Conservation (phyloP, 2,888 invertebrate genomes). For the Cremastinae sp. region DNA sequence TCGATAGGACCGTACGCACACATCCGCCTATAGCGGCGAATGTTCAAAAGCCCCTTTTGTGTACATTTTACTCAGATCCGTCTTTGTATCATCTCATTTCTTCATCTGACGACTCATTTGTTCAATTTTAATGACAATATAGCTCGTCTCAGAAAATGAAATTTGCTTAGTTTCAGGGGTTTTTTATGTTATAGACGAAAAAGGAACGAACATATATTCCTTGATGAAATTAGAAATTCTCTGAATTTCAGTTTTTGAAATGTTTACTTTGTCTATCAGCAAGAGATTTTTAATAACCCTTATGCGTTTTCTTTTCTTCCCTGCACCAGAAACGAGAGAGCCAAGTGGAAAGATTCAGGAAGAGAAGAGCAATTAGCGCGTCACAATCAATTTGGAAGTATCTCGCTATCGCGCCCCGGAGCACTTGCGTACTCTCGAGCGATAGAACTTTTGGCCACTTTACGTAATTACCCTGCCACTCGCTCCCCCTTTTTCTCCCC, state of each 20-base stretch:
- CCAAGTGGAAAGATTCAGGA: slow-evolving; percentile 33
- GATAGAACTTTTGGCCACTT: slow-evolving; percentile 58
- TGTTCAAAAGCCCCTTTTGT: slow-evolving; percentile 32
- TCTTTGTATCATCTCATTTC: not conserved
- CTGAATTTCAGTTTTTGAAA: too few species aligned
- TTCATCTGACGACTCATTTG: not conserved
- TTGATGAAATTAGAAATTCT: too few species aligned
- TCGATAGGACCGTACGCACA: slow-evolving; percentile 5
- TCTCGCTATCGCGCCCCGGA: slow-evolving; percentile 57
- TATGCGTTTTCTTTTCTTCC: slow-evolving; percentile 58
- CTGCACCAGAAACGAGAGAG: slow-evolving; percentile 7
- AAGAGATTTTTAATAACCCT: slow-evolving; percentile 32
- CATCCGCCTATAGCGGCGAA: slow-evolving; percentile 4
- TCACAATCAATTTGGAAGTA: slow-evolving; percentile 60
- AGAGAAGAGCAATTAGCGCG: slow-evolving; percentile 57
- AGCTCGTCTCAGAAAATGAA: not conserved
- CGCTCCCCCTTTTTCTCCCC: slow-evolving; percentile 16
- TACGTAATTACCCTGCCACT: slow-evolving; percentile 57
- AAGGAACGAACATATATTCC: too few species aligned
- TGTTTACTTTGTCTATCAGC: too few species aligned
- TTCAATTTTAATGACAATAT: too few species aligned
- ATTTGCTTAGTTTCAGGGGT: too few species aligned
- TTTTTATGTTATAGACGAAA: too few species aligned
- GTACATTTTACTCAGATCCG: slow-evolving; percentile 35
- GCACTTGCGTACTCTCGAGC: slow-evolving; percentile 40